These are phyloP conservation scores for Polypterus bichir DNA, from an alignment of 2,113 vertebrate genomes.

Conservation along the genomic window DNA sequence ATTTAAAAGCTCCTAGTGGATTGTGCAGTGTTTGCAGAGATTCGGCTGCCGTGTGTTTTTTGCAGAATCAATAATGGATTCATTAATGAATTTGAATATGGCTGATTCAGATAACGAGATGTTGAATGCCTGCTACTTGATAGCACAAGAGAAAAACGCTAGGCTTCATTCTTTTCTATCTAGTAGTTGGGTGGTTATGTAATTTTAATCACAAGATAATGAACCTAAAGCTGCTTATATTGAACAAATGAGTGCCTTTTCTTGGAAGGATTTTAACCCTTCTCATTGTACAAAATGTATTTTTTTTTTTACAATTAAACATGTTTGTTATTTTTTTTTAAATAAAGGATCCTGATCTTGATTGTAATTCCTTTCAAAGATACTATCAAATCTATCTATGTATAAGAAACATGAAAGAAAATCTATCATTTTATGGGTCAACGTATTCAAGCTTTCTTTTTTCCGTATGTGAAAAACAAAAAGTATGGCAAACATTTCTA, in stretches of 20 bases:
- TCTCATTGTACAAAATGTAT: no score
- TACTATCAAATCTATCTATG: no score
- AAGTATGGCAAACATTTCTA: no score
- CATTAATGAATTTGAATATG: constrained; percentile 41
- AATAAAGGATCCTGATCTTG: no score
- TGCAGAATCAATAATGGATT: constrained; percentile 54
- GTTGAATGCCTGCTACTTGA: constrained; percentile 14
- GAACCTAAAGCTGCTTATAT: background rate
- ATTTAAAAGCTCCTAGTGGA: constrained; percentile 50
- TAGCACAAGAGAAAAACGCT: constrained; percentile 18
- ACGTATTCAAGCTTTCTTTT: no score
- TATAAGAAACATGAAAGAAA: no score
- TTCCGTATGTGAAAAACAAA: no score
- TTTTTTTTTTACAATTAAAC: no score
- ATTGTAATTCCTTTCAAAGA: no score
- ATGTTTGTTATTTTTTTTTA: no score
- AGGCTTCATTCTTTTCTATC: constrained; percentile 19
- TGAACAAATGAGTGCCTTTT: background rate
- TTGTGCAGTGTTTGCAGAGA: constrained; percentile 51
- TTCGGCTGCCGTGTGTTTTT: constrained; percentile 45
- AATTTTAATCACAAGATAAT: constrained; percentile 12
- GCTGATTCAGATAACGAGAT: constrained; percentile 27
- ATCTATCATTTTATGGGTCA: no score
- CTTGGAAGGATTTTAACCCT: no score
- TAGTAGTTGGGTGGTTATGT: constrained; percentile 28